Conservation (phyloP, 1,140 invertebrate genomes). For the Caerostris darwini region DNA sequence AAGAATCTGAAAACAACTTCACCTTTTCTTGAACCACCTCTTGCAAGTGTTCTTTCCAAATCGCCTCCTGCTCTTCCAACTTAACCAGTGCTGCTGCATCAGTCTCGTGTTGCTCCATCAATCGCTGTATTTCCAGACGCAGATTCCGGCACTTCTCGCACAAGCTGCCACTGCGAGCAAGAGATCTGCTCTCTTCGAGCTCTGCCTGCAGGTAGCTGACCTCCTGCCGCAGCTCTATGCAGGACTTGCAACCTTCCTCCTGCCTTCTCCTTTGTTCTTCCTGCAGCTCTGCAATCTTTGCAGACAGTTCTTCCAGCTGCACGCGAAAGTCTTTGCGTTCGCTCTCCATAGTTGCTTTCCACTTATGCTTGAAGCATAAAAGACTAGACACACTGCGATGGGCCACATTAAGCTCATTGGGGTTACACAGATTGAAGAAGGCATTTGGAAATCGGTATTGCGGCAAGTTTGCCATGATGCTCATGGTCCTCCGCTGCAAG, state of each 20-base stretch:
- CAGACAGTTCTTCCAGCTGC: slow-evolving; percentile 36
- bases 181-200: slow-evolving; percentile 57
- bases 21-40: slow-evolving; percentile 59
- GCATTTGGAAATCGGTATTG: slow-evolving; percentile 47
- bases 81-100: slow-evolving; percentile 30
- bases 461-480: slow-evolving; percentile 61
- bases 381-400: slow-evolving; percentile 76
- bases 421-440: slow-evolving; percentile 57
- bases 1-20: background rate
- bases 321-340: slow-evolving; percentile 9
- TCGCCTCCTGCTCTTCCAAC: slow-evolving; percentile 52
- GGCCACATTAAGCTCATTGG: slow-evolving; percentile 66
- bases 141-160: slow-evolving; percentile 65
- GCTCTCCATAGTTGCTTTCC: slow-evolving; percentile 53
- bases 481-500: slow-evolving; percentile 34
- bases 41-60: slow-evolving; percentile 53
- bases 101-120: slow-evolving; percentile 71
- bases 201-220: slow-evolving; percentile 72
- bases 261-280: slow-evolving; percentile 47
- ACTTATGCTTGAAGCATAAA: slow-evolving; percentile 69
- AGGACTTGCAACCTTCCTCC: slow-evolving; percentile 55
- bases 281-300: slow-evolving; percentile 25
- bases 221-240: slow-evolving; percentile 65
- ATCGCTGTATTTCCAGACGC: slow-evolving; percentile 49
- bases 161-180: slow-evolving; percentile 44